Conservation (phyloP, 2,797 vertebrate genomes). For the Hoplostethus atlanticus region DNA sequence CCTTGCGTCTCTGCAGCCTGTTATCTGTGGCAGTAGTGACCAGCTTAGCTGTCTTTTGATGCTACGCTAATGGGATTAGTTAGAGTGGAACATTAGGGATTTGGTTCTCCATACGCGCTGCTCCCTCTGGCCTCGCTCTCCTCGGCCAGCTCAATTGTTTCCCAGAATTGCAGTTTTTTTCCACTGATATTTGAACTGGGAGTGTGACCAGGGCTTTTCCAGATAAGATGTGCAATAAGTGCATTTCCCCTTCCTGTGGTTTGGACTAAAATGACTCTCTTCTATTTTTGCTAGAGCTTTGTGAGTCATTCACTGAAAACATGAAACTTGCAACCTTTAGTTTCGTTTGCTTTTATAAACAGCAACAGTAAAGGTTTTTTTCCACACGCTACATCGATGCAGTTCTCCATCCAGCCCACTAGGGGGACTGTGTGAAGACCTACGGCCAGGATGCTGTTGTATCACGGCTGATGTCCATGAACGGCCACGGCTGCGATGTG, state of each 20-base stretch:
- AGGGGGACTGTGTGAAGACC: slow-evolving; percentile 63
- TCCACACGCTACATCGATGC: not conserved
- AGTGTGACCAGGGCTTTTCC: slow-evolving; percentile 19
- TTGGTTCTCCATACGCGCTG: slow-evolving; percentile 44
- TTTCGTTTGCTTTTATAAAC: slow-evolving; percentile 39
- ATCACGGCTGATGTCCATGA: slow-evolving; percentile 6
- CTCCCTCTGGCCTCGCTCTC: slow-evolving; percentile 17
- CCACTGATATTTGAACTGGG: slow-evolving; percentile 34
- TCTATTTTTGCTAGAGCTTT: not conserved
- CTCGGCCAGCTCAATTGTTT: slow-evolving; percentile 14
- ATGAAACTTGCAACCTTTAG: slow-evolving; percentile 29
- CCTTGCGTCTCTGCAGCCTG: slow-evolving; percentile 7
- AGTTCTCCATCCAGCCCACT: slow-evolving; percentile 58
- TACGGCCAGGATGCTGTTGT: not conserved
- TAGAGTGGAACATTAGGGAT: slow-evolving; percentile 64
- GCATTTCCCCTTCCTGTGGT: slow-evolving; percentile 59
- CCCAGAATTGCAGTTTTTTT: slow-evolving; percentile 13
- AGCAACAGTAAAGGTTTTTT: not conserved
- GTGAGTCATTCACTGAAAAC: slow-evolving; percentile 44
- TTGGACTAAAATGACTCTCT: slow-evolving; percentile 39
- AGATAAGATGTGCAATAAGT: slow-evolving; percentile 49
- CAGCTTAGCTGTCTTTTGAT: slow-evolving; percentile 66
- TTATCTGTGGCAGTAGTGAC: slow-evolving; percentile 63
- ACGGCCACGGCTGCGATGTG: not conserved
- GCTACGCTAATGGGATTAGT: slow-evolving; percentile 74